These are phyloP conservation scores for Hyperoplus lanceolatus DNA, from an alignment of 2,797 vertebrate species.

Conservation along the genomic window DNA sequence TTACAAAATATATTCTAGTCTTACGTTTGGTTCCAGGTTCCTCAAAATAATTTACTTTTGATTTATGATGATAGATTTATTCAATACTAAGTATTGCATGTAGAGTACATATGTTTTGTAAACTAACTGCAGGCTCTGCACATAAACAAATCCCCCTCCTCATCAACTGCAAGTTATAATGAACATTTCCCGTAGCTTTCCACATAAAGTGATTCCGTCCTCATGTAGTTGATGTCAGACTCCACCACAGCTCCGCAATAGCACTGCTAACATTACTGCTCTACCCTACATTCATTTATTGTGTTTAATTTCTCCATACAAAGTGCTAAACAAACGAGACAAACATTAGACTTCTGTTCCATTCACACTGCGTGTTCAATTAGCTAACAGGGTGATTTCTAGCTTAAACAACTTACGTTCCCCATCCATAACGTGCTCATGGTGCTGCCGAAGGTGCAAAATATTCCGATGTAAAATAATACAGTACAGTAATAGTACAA, in stretches of 20 bases:
- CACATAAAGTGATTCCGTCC: neutral
- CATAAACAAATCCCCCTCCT: too few species aligned
- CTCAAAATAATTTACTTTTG: too few species aligned
- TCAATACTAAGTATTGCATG: too few species aligned
- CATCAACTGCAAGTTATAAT: too few species aligned
- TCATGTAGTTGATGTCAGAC: neutral
- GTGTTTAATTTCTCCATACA: neutral
- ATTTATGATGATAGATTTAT: too few species aligned
- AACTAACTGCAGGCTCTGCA: too few species aligned
- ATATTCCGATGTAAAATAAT: neutral
- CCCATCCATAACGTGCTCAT: constrained; percentile 87
- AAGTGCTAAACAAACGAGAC: neutral
- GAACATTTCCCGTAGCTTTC: neutral
- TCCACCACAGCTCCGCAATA: neutral
- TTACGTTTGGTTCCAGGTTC: too few species aligned
- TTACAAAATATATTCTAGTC: too few species aligned
- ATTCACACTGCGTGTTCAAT: neutral
- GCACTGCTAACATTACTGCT: too few species aligned
- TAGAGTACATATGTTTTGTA: too few species aligned
- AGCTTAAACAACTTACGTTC: constrained; percentile 71
- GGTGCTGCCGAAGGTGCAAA: neutral
- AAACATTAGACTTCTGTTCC: neutral
- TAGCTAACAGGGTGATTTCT: neutral
- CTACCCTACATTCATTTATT: too few species aligned
- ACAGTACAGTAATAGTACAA: neutral